Conservation (phyloP, 2,888 invertebrate species). For the Cheilosia variabilis region DNA sequence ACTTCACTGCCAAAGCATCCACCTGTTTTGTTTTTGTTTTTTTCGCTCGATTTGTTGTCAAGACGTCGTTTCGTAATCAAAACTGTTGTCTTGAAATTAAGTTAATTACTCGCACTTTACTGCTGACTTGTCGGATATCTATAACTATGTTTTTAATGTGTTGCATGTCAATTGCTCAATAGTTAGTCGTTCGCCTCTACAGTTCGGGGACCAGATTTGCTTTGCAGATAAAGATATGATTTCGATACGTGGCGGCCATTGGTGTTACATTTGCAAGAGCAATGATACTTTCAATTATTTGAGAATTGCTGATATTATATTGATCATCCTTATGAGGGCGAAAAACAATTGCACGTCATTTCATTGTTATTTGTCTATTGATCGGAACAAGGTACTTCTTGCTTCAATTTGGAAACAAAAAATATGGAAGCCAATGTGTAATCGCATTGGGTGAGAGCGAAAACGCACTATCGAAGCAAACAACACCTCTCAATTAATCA, state of each 20-base stretch:
- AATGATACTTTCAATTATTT: neutral
- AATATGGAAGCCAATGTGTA: conserved; percentile 10
- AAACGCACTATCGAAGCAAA: no score
- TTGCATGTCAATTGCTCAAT: neutral
- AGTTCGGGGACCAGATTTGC: neutral
- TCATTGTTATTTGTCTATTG: conserved; percentile 22
- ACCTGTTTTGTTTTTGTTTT: conserved; percentile 17
- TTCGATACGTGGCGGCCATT: conserved; percentile 19
- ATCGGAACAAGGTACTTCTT: neutral
- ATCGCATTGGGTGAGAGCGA: no score
- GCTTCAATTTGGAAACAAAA: neutral
- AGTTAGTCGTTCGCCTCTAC: neutral
- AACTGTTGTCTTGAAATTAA: no score
- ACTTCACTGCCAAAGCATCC: conserved; percentile 16
- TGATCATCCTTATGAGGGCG: conserved; percentile 6
- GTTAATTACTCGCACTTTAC: no score
- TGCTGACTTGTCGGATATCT: no score
- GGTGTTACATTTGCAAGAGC: neutral
- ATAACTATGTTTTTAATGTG: no score
- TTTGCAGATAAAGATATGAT: neutral
- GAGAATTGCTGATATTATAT: neutral
- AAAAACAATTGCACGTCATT: conserved; percentile 40
- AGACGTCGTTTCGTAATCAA: conserved; percentile 2
- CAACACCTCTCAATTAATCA: no score
- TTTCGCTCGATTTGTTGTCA: conserved; percentile 7